Evolutionary conservation across 2,888 invertebrate genomes (phyloP), one percentile per base, ranked within the genome.

Genomic region (Phyto melanocephala): DNA sequence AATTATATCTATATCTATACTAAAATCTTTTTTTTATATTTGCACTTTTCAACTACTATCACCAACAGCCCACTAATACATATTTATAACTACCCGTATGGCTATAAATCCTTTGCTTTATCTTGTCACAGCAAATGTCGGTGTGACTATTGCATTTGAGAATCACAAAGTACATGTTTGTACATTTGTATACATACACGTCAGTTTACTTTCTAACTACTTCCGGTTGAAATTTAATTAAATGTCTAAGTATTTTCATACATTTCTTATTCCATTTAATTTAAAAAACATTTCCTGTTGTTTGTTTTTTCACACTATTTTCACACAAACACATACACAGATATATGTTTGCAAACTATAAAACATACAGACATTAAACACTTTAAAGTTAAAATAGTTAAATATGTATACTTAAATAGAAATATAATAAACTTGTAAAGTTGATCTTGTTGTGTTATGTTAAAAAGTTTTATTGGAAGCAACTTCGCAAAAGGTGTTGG

Each of bases 191-290:
- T 0, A 6, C 4, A 20, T 13, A 15, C 6, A 37, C 37, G 42
- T 37, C 35, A 60, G 42, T 74, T 62, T 75, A 40, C 35, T 62
- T 79, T 67, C 65, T 76, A 79, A 82, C 79, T 79, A 76, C 67
- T 82, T 82, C 82, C 82, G 82, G 24, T 79, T 67, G 47, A 65
- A 76, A 82, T 76, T 82, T 82, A 82, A 82, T 82, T 82, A 82
- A 82, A 82, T 79, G 79, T 76, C 79, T 76, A 60, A 75, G 56
- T 28, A 67, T 54, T 79, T 79, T 54, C 58, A 65, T 67, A 52
- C 60, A 67, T 76, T 70, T 75, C 63, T 76, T 45, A 63, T 70
- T 56, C 28, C 47, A 77, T 78, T 67, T 74, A 68, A 45, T 65
- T 56, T 5, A 65, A 42, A 45, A 76, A 76, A 71, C 70, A 79